Evolutionary conservation across 2,113 vertebrate species (phyloP).

Genomic region (Caranx melampygus): DNA sequence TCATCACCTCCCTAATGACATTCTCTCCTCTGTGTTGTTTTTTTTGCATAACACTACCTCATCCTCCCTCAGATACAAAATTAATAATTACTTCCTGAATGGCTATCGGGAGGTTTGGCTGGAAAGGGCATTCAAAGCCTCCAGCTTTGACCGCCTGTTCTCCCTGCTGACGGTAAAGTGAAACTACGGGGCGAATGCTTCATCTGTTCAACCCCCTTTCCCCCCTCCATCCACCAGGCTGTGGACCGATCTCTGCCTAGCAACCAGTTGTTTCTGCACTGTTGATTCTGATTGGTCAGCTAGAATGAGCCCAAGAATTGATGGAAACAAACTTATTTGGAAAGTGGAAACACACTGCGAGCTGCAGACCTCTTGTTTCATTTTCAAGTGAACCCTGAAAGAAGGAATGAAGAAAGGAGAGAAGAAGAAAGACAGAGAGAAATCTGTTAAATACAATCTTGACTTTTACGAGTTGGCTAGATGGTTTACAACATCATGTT

Average conservation of each 20-base stretch:
- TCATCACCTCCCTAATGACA: conserved; percentile 78
- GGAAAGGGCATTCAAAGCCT: conserved; percentile 99
- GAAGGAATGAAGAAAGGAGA: conserved; percentile 55
- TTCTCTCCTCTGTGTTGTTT: conserved; percentile 83
- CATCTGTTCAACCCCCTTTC: conserved; percentile 82
- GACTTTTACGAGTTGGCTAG: conserved; percentile 25
- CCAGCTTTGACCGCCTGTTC: conserved; percentile 99
- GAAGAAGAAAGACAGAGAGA: conserved; percentile 48
- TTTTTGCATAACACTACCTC: conserved; percentile 91
- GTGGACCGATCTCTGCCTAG: conserved; percentile 82
- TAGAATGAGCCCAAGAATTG: conserved; percentile 52
- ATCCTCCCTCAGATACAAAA: conserved; percentile 99
- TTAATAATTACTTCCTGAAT: conserved; percentile 99
- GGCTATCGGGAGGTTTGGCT: conserved; percentile 99
- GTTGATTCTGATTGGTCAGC: conserved; percentile 97
- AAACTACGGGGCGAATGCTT: conserved; percentile 85
- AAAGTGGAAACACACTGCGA: conserved; percentile 43
- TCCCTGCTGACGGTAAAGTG: conserved; percentile 99
- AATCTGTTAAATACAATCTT: conserved; percentile 36
- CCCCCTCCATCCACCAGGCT: conserved; percentile 83
- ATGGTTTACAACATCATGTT: conserved; percentile 28
- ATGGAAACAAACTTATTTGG: conserved; percentile 43
- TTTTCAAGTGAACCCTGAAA: conserved; percentile 61
- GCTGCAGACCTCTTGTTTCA: conserved; percentile 58
- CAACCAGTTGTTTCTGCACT: conserved; percentile 74